Percentiles rank a stretch among this genome's conserved stretches.
phyloP scores from a whole-genome alignment of 1,140 invertebrate genomes.

The Tetraneura akinire region DNA sequence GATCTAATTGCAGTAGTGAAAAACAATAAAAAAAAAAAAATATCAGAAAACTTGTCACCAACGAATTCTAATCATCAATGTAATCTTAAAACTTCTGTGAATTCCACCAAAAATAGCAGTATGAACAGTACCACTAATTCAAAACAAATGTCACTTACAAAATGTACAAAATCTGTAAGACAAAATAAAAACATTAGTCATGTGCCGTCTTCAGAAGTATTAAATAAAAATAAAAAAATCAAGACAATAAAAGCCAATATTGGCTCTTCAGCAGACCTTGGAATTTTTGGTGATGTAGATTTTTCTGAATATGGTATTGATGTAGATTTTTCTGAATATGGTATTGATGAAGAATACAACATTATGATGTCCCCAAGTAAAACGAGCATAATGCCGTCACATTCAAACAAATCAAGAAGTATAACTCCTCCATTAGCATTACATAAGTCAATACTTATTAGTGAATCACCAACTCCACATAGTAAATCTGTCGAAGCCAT shows the following conservation, averaged over 20 bases:
- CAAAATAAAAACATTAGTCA: background rate
- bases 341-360: background rate
- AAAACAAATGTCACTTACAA: background rate
- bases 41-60: background rate
- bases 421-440: constrained; percentile 23
- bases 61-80: background rate
- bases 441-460: background rate
- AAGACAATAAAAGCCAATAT: background rate
- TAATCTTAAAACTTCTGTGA: background rate
- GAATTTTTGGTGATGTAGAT: background rate
- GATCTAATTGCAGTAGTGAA: background rate
- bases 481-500: constrained; percentile 25
- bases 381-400: constrained; percentile 2
- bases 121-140: background rate
- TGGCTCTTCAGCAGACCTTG: background rate
- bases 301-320: background rate
- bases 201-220: background rate
- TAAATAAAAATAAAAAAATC: background rate
- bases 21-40: background rate
- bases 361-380: constrained; percentile 9
- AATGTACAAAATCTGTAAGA: background rate
- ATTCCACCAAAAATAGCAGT: background rate
- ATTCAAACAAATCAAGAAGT: background rate
- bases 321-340: no score
- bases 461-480: constrained; percentile 32